phyloP scores from a whole-genome alignment of 1,140 invertebrate genomes.

The Apis mellifera region Amel_HAv3.1 CM009938.2:7670001-7670500 shows the following conservation, averaged over 20 bases:
- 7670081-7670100: no score
- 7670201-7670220: background rate
- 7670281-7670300: conserved; percentile 51
- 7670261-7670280: conserved; percentile 19
- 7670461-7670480: background rate
- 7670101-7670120: no score
- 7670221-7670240: background rate
- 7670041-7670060: no score
- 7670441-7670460: conserved; percentile 14
- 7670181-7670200: no score
- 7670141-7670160: no score
- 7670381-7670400: background rate
- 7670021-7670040: no score
- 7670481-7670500: background rate
- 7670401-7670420: background rate
- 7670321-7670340: conserved; percentile 13
- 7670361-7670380: conserved; percentile 22
- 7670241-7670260: background rate
- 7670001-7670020: no score
- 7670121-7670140: no score
- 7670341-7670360: conserved; percentile 47
- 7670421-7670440: background rate
- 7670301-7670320: conserved; percentile 17
- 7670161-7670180: no score
- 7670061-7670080: no score